Percentiles rank a stretch among this genome's conserved stretches.
Conservation (phyloP, 2,797 vertebrate genomes). For the Manis crassicaudata region DNA sequence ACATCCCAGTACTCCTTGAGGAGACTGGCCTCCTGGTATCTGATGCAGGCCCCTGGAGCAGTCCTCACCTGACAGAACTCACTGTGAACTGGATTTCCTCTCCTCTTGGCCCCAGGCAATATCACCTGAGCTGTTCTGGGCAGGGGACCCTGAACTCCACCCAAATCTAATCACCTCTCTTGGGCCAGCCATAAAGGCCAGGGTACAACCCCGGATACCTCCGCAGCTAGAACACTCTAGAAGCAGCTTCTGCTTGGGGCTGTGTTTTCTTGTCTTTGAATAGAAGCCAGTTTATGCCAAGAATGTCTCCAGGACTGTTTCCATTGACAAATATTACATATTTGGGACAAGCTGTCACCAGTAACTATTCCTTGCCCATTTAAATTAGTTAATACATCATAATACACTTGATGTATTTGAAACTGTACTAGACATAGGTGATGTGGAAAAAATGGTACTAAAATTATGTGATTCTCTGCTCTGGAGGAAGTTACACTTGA, state of each 20-base stretch:
- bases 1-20: background rate
- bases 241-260: background rate
- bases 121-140: background rate
- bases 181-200: background rate
- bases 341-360: background rate
- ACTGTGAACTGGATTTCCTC: background rate
- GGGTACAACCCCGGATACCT: background rate
- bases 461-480: background rate
- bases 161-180: background rate
- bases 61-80: background rate
- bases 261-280: background rate
- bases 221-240: background rate
- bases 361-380: background rate
- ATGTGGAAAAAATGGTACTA: background rate
- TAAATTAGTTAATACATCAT: background rate
- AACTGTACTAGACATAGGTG: background rate
- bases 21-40: background rate
- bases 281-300: background rate
- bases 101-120: background rate
- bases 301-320: background rate
- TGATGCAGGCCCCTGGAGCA: background rate
- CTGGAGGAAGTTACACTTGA: background rate
- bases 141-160: background rate
- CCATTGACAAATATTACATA: background rate
- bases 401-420: background rate